phyloP scores from a whole-genome alignment of 2,888 invertebrate genomes.

The Heliconius ismenius region DNA sequence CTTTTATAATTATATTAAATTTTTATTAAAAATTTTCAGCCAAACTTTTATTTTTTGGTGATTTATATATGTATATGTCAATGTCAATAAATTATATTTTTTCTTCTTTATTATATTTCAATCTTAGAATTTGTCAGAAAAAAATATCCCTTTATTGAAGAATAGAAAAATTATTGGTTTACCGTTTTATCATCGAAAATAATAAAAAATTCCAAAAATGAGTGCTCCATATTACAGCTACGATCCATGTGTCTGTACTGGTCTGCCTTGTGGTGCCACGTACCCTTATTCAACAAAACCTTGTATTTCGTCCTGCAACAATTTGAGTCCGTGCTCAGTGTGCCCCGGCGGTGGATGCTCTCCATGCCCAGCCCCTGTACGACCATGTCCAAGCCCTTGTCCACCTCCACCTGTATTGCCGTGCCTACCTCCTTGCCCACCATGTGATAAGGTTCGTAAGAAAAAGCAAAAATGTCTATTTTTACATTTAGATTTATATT shows the following conservation, averaged over 20 bases:
- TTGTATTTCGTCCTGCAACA: slow-evolving; percentile 63
- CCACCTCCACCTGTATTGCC: slow-evolving; percentile 64
- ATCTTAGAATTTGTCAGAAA: slow-evolving; percentile 17
- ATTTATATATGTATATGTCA: slow-evolving; percentile 11
- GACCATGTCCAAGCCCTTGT: slow-evolving; percentile 68
- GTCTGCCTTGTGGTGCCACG: slow-evolving; percentile 71
- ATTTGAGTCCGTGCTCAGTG: slow-evolving; percentile 65
- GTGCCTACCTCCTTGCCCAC: slow-evolving; percentile 68
- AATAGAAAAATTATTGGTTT: slow-evolving; percentile 10
- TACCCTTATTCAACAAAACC: slow-evolving; percentile 72
- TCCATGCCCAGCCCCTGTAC: slow-evolving; percentile 73
- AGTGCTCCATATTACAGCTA: slow-evolving; percentile 76
- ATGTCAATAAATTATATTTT: slow-evolving; percentile 29
- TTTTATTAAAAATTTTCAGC: slow-evolving; percentile 40
- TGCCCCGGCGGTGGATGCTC: slow-evolving; percentile 77
- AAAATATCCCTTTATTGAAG: slow-evolving; percentile 6
- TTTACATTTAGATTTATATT: neutral
- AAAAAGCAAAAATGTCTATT: neutral
- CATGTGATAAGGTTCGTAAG: slow-evolving; percentile 66
- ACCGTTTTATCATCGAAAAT: neutral
- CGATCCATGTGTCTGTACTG: slow-evolving; percentile 71
- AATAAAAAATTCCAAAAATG: slow-evolving; percentile 55
- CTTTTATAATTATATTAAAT: slow-evolving; percentile 35
- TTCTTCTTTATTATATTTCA: slow-evolving; percentile 8
- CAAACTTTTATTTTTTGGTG: slow-evolving; percentile 23